Percentiles rank a stretch among this genome's conserved stretches.
phyloP scores from a whole-genome alignment of 2,797 vertebrate genomes.

The Labeo calbasu region DNA sequence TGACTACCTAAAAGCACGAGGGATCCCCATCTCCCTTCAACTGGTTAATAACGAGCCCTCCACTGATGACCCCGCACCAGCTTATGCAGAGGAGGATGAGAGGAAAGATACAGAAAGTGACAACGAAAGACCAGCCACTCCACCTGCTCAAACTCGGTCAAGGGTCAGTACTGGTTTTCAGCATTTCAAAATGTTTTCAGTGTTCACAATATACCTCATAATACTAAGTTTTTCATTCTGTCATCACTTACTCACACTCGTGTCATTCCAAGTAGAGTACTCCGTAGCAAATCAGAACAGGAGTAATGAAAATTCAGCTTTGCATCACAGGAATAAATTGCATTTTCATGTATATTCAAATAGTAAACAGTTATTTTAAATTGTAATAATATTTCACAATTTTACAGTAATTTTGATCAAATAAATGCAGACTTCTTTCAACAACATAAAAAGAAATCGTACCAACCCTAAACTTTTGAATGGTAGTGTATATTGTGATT shows the following conservation, averaged over 20 bases:
- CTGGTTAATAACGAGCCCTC: constrained; percentile 59
- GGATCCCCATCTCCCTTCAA: constrained; percentile 75
- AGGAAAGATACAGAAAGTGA: constrained; percentile 16
- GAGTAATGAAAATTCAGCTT: neutral
- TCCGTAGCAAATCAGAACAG: neutral
- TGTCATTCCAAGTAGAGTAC: neutral
- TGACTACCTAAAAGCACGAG: constrained; percentile 78
- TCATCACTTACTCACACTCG: neutral
- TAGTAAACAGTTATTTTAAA: neutral
- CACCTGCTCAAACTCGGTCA: constrained; percentile 57
- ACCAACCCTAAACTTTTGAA: neutral
- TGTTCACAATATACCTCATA: neutral
- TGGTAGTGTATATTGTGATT: neutral
- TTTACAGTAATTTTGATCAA: neutral
- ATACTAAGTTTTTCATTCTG: neutral
- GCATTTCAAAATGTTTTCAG: neutral
- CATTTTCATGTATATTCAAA: neutral
- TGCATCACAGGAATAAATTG: neutral
- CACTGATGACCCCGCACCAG: constrained; percentile 30
- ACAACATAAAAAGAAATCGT: too few species aligned
- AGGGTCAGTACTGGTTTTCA: constrained; percentile 69
- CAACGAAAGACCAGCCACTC: constrained; percentile 55
- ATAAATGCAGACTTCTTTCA: neutral
- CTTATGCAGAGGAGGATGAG: constrained; percentile 14
- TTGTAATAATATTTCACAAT: neutral